Evolutionary conservation across 2,113 vertebrate species (phyloP), one percentile per base, ranked within the genome.

Genomic region (Rhinogobius similis): DNA sequence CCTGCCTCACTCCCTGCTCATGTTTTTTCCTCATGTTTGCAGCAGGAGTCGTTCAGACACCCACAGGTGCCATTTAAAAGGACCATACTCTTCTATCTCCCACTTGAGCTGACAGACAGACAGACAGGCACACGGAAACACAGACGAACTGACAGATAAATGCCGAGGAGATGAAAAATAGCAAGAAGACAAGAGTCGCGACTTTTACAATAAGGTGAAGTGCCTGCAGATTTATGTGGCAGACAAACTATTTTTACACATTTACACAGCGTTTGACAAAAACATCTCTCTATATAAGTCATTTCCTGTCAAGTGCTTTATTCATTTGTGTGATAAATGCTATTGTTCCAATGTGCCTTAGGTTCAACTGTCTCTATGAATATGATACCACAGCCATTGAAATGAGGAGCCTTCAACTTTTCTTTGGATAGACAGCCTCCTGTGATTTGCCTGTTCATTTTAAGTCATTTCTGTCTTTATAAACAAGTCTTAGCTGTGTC

Each of bases 41-140:
- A 62, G 67, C 36, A 36, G 76, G 56, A 73, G 77, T 69, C 72
- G 73, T 73, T 79, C 73, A 68, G 82, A 76, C 74, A 64, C 63
- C 67, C 70, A 21, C 79, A 79, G 79, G 73, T 68, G 50, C 68
- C 52, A 55, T 55, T 68, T 73, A 85, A 82, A 83, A 46, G 46
- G 58, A 62, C 70, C 67, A 44, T 67, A 39, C 67, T 64, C 52
- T 62, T 70, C 48, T 36, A 84, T 76, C 64, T 78, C 46, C 70
- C n/a, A 2, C 10, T 39, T 32, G 61, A 66, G 44, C 53, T 73
- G 72, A 76, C 16, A 20, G 67, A 71, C 36, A 74, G 73, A 75
- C 10, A 11, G 65, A 67, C 27, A 68, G 64, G 55, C 41, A 36
- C 55, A 70, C 29, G 43, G 55, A 86, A 44, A 58, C 32, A 65